phyloP scores from a whole-genome alignment of 1,140 invertebrate species.

The Heliothis virescens region DNA sequence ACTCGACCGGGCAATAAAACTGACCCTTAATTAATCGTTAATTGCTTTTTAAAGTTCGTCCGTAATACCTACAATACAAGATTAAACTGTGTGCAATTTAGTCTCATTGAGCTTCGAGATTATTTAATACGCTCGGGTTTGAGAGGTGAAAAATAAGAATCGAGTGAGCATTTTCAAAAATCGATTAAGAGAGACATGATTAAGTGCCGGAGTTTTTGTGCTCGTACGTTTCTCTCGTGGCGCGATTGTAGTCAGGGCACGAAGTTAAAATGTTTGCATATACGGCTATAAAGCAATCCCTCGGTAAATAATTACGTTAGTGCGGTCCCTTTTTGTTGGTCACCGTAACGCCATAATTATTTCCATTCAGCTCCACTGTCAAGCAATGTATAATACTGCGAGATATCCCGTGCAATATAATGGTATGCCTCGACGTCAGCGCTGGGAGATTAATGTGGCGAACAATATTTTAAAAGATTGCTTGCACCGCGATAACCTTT shows the following conservation, averaged over 20 bases:
- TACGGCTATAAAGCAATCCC: conserved; percentile 72
- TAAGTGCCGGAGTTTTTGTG: conserved; percentile 71
- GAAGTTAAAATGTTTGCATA: conserved; percentile 69
- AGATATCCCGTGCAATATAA: conserved; percentile 67
- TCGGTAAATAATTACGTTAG: conserved; percentile 76
- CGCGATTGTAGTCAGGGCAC: conserved; percentile 57
- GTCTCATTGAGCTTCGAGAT: conserved; percentile 63
- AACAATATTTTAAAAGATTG: conserved; percentile 55
- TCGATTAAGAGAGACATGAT: conserved; percentile 81
- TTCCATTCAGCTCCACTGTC: conserved; percentile 67
- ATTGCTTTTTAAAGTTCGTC: conserved; percentile 52
- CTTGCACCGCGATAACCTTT: conserved; percentile 47
- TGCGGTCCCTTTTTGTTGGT: conserved; percentile 65
- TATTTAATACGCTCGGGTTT: conserved; percentile 64
- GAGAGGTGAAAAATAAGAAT: conserved; percentile 74
- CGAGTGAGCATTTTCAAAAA: conserved; percentile 73
- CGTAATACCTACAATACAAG: conserved; percentile 47
- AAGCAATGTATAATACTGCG: conserved; percentile 63
- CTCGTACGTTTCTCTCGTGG: conserved; percentile 50
- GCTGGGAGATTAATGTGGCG: conserved; percentile 62
- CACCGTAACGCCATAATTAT: conserved; percentile 70
- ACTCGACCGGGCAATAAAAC: conserved; percentile 37
- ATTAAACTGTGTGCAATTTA: conserved; percentile 69
- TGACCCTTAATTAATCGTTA: conserved; percentile 51
- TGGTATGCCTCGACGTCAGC: conserved; percentile 55